A percentile compares a stretch with the other conserved stretches of the same genome.
These are phyloP conservation scores for Aleiodes testaceus DNA, from an alignment of 2,888 invertebrate genomes.

Conservation along the genomic window DNA sequence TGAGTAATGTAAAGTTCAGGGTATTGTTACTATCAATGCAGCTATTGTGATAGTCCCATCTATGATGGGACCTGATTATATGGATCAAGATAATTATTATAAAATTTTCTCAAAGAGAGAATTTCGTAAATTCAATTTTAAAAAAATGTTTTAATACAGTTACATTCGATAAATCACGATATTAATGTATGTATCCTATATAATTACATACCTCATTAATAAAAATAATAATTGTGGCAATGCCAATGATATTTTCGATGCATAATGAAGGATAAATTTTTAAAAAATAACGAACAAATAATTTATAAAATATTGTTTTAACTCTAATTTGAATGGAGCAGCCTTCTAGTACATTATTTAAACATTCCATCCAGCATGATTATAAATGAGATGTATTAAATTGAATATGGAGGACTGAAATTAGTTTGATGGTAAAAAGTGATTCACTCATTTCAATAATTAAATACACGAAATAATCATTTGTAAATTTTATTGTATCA, in stretches of 20 bases:
- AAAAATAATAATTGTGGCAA: not conserved
- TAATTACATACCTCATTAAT: not conserved
- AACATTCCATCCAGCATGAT: conserved; percentile 65
- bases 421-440: conserved; percentile 25
- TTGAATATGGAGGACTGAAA: conserved; percentile 42
- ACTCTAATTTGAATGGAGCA: not conserved
- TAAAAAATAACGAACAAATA: conserved; percentile 17
- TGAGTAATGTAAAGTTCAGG: no score
- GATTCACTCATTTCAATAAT: not conserved
- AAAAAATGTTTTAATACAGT: no score
- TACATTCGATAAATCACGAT: no score
- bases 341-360: conserved; percentile 49
- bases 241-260: not conserved
- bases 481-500: conserved; percentile 60
- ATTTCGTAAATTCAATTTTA: no score
- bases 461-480: conserved; percentile 41
- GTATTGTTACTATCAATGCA: conserved; percentile 7
- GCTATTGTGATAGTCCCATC: conserved; percentile 69
- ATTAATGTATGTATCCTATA: not conserved
- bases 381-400: conserved; percentile 22
- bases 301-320: conserved; percentile 13
- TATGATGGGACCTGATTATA: conserved; percentile 58
- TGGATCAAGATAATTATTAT: conserved; percentile 3
- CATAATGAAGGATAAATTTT: not conserved
- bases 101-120: no score